Percentiles rank a stretch among this genome's conserved stretches.
Conservation (phyloP, 2,113 vertebrate genomes). For the Pycnonotus jocosus region DNA sequence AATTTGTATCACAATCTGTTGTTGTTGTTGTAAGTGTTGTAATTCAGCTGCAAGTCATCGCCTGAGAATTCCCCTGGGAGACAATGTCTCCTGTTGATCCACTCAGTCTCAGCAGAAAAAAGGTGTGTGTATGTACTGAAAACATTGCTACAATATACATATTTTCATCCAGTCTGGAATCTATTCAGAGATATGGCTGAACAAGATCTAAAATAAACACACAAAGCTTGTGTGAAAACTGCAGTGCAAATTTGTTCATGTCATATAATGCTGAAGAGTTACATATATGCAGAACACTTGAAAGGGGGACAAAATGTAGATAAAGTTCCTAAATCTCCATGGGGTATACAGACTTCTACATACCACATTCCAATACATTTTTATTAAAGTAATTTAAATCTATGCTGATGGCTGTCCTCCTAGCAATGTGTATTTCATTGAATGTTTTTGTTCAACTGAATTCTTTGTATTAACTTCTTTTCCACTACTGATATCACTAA, state of each 20-base stretch:
- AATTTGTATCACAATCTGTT: neutral
- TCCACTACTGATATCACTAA: neutral
- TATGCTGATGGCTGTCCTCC: neutral
- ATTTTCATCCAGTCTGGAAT: neutral
- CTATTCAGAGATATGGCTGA: neutral
- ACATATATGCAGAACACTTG: neutral
- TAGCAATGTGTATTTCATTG: neutral
- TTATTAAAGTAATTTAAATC: neutral
- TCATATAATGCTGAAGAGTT: neutral
- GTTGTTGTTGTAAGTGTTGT: neutral
- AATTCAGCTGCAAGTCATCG: neutral
- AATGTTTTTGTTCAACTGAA: neutral
- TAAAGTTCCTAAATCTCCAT: neutral
- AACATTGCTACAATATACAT: neutral
- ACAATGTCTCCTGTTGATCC: neutral
- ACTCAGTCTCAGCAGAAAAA: neutral
- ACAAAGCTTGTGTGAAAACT: neutral
- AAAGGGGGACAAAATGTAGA: neutral
- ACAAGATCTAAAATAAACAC: neutral
- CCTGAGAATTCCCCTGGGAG: neutral
- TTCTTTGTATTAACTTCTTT: neutral
- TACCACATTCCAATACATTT: neutral
- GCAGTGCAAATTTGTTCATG: neutral
- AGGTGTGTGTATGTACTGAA: neutral
- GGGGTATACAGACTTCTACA: accelerated